These are phyloP conservation scores for Leucophenga varia DNA, from an alignment of 1,140 invertebrate species.

Conservation along the genomic window DNA sequence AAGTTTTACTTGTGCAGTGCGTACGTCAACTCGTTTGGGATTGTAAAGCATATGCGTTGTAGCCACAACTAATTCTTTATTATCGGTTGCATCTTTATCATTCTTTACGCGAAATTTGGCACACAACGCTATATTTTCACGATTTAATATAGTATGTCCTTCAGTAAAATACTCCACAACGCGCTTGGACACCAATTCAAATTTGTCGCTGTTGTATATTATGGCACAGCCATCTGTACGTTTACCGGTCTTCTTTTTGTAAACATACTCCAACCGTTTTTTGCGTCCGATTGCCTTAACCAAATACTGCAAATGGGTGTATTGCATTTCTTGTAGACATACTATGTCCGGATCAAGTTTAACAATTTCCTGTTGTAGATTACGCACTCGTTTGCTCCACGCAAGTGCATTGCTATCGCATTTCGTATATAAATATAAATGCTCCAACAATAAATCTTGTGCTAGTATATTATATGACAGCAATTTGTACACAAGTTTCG, in stretches of 20 bases:
- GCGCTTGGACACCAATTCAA: slow-evolving; percentile 64
- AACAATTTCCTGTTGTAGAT: slow-evolving; percentile 72
- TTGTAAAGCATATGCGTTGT: slow-evolving; percentile 96
- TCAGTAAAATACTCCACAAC: slow-evolving; percentile 63
- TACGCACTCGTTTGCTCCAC: slow-evolving; percentile 71
- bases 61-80: slow-evolving; percentile 70
- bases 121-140: slow-evolving; percentile 86
- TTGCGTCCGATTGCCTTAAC: slow-evolving; percentile 22
- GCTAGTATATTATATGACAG: slow-evolving; percentile 88
- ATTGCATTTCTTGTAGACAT: slow-evolving; percentile 69
- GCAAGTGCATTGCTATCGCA: slow-evolving; percentile 63
- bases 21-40: slow-evolving; percentile 81
- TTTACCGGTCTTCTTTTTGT: slow-evolving; percentile 72
- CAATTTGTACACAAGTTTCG: slow-evolving; percentile 2
- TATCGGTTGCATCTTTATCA: slow-evolving; percentile 39
- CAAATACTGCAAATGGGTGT: slow-evolving; percentile 64
- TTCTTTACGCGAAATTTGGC: slow-evolving; percentile 67
- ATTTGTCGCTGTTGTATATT: slow-evolving; percentile 69
- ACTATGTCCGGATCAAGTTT: slow-evolving; percentile 71
- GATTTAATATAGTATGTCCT: slow-evolving; percentile 61
- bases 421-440: slow-evolving; percentile 72
- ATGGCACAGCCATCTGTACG: slow-evolving; percentile 82
- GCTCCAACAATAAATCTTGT: slow-evolving; percentile 75
- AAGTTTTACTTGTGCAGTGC: slow-evolving; percentile 80
- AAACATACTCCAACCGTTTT: slow-evolving; percentile 63